Base-by-base conservation (phyloP, 2,888 invertebrate species). In the Eurytoma adleriae region DNA sequence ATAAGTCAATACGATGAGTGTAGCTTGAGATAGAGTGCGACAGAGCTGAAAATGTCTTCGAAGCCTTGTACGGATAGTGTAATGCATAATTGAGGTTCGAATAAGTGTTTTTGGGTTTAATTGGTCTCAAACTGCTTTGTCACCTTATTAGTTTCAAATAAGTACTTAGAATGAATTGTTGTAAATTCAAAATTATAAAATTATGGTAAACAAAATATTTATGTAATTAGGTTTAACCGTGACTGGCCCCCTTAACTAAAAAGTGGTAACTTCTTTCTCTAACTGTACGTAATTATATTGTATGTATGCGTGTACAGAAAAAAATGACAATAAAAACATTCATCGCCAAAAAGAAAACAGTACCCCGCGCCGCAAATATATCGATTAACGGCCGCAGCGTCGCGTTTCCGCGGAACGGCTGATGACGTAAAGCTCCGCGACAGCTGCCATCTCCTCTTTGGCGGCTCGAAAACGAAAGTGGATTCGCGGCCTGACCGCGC, bases 391-490 rank as follows among this genome's bases (percentile, higher is more conserved):
- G 14, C 50, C 61, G 68, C 50, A 50, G 52, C 62, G 76, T 69
- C 69, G 56, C 48, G 62, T 62, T 54, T 62, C 72, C 62, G 18
- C 10, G 75, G 59, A 68, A 68, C 30, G 68, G 18, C 10, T 69
- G 75, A 68, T 59, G 24, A 24, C 24, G 75, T 76, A 68, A 68
- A 70, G 27, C 40, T 14, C 24, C 72, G 57, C 66, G 57, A 66
- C 73, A 66, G 67, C 68, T 52, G 61, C 56, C 62, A 68, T 61
- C 61, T 20, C 50, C 66, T 30, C 40, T n/a, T 52, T 61, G 70
- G 80, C 84, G 80, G 83, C 83, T 84, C 86, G 87, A 89, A 89
- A 89, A 86, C 86, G 88, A 89, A 88, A 89, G 89, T 88, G 86
- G 86, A 87, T 86, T 88, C 86, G 84, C 84, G 82, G 85, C 88